Percentiles rank a stretch among this genome's conserved stretches.
Evolutionary conservation across 1,140 invertebrate species (phyloP).

Genomic region (Psix sp.): DNA sequence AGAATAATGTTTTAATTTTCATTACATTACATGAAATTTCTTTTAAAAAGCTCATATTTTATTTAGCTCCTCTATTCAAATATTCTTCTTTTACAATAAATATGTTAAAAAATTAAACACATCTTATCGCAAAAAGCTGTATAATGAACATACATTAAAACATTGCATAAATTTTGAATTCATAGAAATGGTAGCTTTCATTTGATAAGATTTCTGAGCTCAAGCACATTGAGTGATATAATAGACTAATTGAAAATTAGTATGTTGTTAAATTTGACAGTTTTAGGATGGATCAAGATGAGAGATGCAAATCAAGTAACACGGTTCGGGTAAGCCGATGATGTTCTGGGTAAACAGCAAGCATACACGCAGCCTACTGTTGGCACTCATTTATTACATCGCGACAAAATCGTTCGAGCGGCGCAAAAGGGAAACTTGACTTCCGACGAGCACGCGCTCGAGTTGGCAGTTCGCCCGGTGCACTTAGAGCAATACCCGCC

Average conservation of each 20-base stretch:
- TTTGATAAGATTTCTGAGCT: neutral
- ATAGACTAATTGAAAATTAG: neutral
- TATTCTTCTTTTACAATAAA: no score
- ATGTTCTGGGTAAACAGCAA: conserved; percentile 10
- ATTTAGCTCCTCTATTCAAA: no score
- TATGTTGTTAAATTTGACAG: neutral
- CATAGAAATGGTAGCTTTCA: no score
- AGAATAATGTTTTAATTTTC: no score
- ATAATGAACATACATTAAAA: no score
- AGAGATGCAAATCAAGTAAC: neutral
- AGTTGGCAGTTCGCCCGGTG: conserved; percentile 61
- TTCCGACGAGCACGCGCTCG: conserved; percentile 51
- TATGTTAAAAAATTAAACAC: no score
- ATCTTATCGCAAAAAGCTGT: no score
- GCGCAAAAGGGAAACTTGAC: conserved; percentile 46
- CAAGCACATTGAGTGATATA: neutral
- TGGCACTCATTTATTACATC: conserved; percentile 38
- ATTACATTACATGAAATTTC: no score
- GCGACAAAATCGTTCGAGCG: conserved; percentile 34
- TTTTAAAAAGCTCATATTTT: no score
- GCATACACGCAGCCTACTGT: conserved; percentile 22
- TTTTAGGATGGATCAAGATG: neutral
- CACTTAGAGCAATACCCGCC: conserved; percentile 38
- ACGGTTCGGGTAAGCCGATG: conserved; percentile 2
- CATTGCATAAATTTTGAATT: no score